phyloP scores from a whole-genome alignment of 1,140 invertebrate genomes.

The Brachionus koreanus region DNA sequence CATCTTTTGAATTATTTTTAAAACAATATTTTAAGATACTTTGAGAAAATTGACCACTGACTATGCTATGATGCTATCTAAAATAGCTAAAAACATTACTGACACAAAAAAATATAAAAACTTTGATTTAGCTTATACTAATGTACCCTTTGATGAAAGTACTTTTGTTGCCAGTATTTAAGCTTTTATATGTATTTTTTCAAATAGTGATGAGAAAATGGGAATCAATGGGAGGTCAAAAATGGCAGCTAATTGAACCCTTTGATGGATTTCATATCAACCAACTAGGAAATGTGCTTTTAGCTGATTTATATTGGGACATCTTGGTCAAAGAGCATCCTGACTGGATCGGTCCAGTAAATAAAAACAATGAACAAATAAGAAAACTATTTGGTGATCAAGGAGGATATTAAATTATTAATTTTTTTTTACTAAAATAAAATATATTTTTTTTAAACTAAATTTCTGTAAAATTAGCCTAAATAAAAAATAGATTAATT shows the following conservation, averaged over 20 bases:
- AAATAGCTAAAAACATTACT: slow-evolving; percentile 54
- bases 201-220: slow-evolving; percentile 53
- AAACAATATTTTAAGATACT: not conserved
- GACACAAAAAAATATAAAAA: slow-evolving; percentile 51
- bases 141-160: slow-evolving; percentile 57
- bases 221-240: slow-evolving; percentile 52
- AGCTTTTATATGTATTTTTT: not conserved
- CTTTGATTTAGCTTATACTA: slow-evolving; percentile 58
- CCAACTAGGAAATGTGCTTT: slow-evolving; percentile 48
- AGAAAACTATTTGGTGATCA: slow-evolving; percentile 51
- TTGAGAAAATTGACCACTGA: slow-evolving; percentile 44
- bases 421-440: not conserved
- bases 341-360: slow-evolving; percentile 52
- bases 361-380: slow-evolving; percentile 52
- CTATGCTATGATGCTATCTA: slow-evolving; percentile 55
- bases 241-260: slow-evolving; percentile 60
- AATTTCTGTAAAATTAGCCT: not conserved
- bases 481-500: not conserved
- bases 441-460: too few species aligned
- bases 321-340: slow-evolving; percentile 50
- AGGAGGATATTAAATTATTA: slow-evolving; percentile 48
- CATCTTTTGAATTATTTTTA: slow-evolving; percentile 46
- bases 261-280: slow-evolving; percentile 62
- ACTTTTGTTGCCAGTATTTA: slow-evolving; percentile 14
- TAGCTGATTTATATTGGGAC: slow-evolving; percentile 56